These are phyloP conservation scores for Seriola aureovittata DNA, from an alignment of 2,113 vertebrate genomes.

Conservation along the genomic window DNA sequence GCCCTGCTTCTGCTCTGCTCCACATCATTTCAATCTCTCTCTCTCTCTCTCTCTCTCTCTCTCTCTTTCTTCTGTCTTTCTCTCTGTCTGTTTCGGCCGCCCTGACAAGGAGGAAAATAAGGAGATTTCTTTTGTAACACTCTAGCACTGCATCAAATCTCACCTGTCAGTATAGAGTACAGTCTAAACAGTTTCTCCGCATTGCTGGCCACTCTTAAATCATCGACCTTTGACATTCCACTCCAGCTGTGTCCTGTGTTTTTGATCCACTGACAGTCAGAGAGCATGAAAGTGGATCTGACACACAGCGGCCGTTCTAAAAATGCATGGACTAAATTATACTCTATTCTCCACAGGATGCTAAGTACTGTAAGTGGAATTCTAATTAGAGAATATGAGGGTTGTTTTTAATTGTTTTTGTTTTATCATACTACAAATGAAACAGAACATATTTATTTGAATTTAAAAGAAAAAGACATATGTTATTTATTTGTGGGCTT, in stretches of 20 bases:
- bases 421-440: slow-evolving; percentile 54
- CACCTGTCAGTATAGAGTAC: slow-evolving; percentile 22
- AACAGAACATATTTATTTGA: slow-evolving; percentile 39
- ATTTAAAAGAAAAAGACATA: not conserved
- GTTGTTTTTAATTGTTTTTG: slow-evolving; percentile 32
- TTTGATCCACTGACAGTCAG: slow-evolving; percentile 33
- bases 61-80: slow-evolving; percentile 24
- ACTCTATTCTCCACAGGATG: slow-evolving; percentile 39
- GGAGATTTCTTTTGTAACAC: slow-evolving; percentile 15
- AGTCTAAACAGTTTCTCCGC: slow-evolving; percentile 25
- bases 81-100: slow-evolving; percentile 26
- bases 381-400: slow-evolving; percentile 42
- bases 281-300: slow-evolving; percentile 47
- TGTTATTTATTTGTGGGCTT: slow-evolving; percentile 16
- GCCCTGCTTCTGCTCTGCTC: slow-evolving; percentile 49
- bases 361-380: slow-evolving; percentile 17
- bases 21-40: slow-evolving; percentile 24
- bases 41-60: slow-evolving; percentile 30
- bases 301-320: slow-evolving; percentile 46
- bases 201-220: slow-evolving; percentile 38
- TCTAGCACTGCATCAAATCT: slow-evolving; percentile 37
- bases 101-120: slow-evolving; percentile 31
- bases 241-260: slow-evolving; percentile 40
- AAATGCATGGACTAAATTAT: slow-evolving; percentile 64
- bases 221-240: slow-evolving; percentile 44